Evolutionary conservation across 2,113 vertebrate species (phyloP), one percentile per base, ranked within the genome.

Genomic region (Periophthalmodon schlosseri): DNA sequence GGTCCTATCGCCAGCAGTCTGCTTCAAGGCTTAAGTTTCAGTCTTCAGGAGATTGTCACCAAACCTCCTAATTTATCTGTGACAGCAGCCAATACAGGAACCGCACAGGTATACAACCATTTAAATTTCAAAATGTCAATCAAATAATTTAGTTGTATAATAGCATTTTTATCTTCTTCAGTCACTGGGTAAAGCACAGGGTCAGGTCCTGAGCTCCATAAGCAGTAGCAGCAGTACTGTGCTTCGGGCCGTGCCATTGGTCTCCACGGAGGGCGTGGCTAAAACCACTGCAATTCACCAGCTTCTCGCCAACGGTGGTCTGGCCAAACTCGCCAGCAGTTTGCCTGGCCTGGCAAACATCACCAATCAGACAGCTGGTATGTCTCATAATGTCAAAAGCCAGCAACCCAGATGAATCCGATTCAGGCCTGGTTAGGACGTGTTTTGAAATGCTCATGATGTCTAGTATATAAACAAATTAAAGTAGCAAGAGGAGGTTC

Each of bases 1-100:
- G 96, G 94, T n/a, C 84, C 95, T 15, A 97, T 96, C 70, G 97
- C 97, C 87, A 98, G 97, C 93, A 98, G 96, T 94, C 95, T 99
- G 68, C 94, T 99, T 4, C 98, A 98, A 81, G 97, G 98, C 23
- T 93, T 99, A 87, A 99, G 97, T 93, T 98, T 98, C 94, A 99
- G 96, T 85, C 94, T 99, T 70, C 98, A 99, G 92, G 98, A 99
- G 85, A 97, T 99, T 1, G 92, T 95, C 81, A 94, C 95, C 82
- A 98, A 97, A 90, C 70, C 95, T 18, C 80, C 95, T n/a, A 91
- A 91, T 74, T 85, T 97, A 69, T 91, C 96, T 4, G 91, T 93
- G 28, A 87, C 89, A 1, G 57, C 84, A 15, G 84, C 93, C 5
- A 86, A 86, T 86, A 15, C 96, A 94, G 95, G 96, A 95, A 87